Base-by-base conservation (phyloP, 2,113 vertebrate species). In the Petrocephalus microphthalmus region DNA sequence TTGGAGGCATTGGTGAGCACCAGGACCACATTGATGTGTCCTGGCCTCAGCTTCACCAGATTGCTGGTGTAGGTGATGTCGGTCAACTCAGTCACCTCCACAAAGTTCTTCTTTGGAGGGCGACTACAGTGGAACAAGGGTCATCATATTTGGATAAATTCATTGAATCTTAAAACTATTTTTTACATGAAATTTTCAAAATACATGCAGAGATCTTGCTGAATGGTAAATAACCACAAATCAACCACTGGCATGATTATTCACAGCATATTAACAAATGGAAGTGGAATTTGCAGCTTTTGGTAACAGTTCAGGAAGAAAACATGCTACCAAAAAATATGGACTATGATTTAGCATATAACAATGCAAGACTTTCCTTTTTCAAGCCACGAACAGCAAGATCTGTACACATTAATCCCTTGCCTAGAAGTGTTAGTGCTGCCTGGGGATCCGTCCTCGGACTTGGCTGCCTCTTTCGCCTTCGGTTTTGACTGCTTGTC, bases 1-100 rank as follows among this genome's bases (percentile, higher is more conserved):
- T 99, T 99, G 90, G 97, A 97, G 49, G 96, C 92, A 53, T 95
- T 96, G 0, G 98, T 97, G n/a, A 99, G 96, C 86, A 99, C 97
- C 90, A 99, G 94, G 87, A 99, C 97, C n/a, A 99, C 97, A 0
- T 99, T 99, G 92, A 99, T 97, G 93, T 99, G 97, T 2, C 98
- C 98, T 0, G 98, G 98, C 91, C 98, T 94, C 91, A 99, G 94
- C 89, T 97, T 97, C 4, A 99, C 97, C 91, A 99, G 87, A 93
- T 99, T 99, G 90, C 98, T 99, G 88, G 94, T 96, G 91, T 99
- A 99, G 0, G 98, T 99, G 90, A 99, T 96, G 53, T 99, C 96
- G 0, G 98, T 99, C 67, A 99, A 94, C 92, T 99, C 98, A 0
- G 98, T 99, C 89, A 99, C 98, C 92, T 99, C 98, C 19, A 99